phyloP scores from a whole-genome alignment of 2,797 vertebrate genomes.

The Psittacula derbiana region DNA sequence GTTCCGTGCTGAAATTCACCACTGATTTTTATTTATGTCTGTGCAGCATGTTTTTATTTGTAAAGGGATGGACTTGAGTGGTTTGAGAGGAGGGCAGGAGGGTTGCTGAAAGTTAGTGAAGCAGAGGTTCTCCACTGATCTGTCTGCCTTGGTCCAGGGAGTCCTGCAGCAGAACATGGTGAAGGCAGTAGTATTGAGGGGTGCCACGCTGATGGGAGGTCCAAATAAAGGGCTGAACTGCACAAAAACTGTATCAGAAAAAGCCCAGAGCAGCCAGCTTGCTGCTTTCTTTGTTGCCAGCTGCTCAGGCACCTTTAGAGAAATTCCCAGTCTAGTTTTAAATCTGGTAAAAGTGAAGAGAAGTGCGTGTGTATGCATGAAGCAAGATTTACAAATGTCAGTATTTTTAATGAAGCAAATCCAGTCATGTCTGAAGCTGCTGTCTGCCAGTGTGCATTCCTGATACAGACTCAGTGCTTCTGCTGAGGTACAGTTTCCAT shows the following conservation, averaged over 20 bases:
- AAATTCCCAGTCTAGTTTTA: background rate
- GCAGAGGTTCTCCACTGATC: background rate
- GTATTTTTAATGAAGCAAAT: background rate
- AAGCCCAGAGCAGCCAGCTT: background rate
- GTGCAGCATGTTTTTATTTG: slow-evolving; percentile 4
- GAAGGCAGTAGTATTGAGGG: background rate
- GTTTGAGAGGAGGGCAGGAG: background rate
- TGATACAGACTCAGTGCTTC: background rate
- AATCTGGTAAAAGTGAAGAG: background rate
- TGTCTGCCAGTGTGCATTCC: background rate
- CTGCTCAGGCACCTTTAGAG: background rate
- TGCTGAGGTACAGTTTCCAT: background rate
- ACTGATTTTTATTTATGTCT: slow-evolving; percentile 11
- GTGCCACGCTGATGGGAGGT: fast-evolving
- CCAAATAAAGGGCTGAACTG: background rate
- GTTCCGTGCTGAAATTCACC: background rate
- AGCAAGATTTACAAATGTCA: background rate
- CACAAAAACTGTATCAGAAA: background rate
- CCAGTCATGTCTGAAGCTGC: background rate
- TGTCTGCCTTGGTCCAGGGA: background rate
- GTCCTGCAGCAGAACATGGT: background rate
- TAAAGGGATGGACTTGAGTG: background rate
- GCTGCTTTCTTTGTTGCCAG: background rate
- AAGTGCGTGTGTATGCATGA: background rate
- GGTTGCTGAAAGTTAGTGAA: background rate